phyloP scores from a whole-genome alignment of 2,113 vertebrate genomes.

The Mormyrus lacerda region DNA sequence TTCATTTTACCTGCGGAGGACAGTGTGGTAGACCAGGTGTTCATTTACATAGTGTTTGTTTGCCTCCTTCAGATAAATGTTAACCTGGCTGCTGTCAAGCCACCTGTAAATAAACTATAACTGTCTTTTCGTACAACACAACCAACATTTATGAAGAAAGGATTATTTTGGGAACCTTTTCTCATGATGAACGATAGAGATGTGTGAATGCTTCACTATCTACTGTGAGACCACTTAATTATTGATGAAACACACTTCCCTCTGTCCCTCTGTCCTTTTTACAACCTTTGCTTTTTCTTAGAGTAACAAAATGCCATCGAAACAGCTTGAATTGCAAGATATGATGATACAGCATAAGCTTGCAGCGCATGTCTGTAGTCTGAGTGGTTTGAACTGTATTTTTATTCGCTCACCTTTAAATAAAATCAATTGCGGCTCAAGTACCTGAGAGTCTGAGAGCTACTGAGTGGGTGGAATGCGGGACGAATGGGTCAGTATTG shows the following conservation, averaged over 20 bases:
- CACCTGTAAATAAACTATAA: not conserved
- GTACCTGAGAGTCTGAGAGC: not conserved
- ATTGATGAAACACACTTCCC: not conserved
- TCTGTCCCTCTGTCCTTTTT: not conserved
- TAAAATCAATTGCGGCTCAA: not conserved
- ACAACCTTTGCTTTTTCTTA: not conserved
- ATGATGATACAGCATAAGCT: not conserved
- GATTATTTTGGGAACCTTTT: not conserved
- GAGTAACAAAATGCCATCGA: not conserved
- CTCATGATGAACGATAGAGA: not conserved
- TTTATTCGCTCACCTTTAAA: not conserved
- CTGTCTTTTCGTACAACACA: not conserved
- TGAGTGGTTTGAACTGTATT: slow-evolving; percentile 2
- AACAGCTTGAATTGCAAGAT: not conserved
- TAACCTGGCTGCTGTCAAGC: not conserved
- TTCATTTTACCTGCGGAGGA: not conserved
- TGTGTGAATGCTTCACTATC: not conserved
- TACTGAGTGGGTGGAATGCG: not conserved
- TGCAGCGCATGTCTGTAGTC: not conserved
- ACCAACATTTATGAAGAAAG: not conserved
- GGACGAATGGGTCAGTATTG: not conserved
- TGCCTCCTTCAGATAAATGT: not conserved
- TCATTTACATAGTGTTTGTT: slow-evolving; percentile 12
- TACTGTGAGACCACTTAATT: not conserved
- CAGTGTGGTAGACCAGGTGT: not conserved